These are phyloP conservation scores for Brenthis hecate DNA, from an alignment of 2,888 invertebrate genomes.

Conservation along the genomic window DNA sequence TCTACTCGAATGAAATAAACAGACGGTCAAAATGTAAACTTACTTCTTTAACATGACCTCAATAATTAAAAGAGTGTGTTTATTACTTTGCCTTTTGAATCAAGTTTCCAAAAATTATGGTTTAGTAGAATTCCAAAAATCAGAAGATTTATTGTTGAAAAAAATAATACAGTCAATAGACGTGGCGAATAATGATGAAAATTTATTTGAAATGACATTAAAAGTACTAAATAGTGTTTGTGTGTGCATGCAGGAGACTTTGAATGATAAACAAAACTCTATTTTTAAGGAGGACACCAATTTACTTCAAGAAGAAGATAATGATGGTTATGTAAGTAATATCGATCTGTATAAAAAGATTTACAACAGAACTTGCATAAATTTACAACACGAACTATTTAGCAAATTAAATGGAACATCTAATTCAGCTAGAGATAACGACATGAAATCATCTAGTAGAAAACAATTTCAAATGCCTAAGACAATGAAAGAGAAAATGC, in stretches of 20 bases:
- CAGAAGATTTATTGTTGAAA: constrained; percentile 52
- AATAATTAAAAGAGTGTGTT: constrained; percentile 43
- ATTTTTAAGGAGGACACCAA: constrained; percentile 44
- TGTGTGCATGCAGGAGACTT: constrained; percentile 61
- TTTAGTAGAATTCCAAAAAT: constrained; percentile 42
- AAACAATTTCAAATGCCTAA: constrained; percentile 21
- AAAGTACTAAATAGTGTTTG: constrained; percentile 67
- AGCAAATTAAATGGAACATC: constrained; percentile 41
- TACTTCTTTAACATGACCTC: constrained; percentile 54
- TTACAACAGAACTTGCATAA: constrained; percentile 63
- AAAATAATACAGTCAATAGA: constrained; percentile 64
- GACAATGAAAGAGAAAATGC: constrained; percentile 31
- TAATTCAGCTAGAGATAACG: constrained; percentile 31
- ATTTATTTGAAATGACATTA: constrained; percentile 60
- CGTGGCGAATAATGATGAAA: constrained; percentile 57
- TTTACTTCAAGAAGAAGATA: constrained; percentile 41
- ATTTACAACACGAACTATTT: constrained; percentile 53
- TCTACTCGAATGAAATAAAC: constrained; percentile 46
- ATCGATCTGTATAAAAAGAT: constrained; percentile 59
- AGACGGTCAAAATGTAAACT: constrained; percentile 55
- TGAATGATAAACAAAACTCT: constrained; percentile 49
- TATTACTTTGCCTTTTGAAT: constrained; percentile 42
- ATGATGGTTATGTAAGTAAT: constrained; percentile 30
- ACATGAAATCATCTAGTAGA: constrained; percentile 24
- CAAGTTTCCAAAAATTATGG: constrained; percentile 42